Conservation (phyloP, 37 sponge, comb jelly and placozoan genomes). For the Tethya wilhelma region DNA sequence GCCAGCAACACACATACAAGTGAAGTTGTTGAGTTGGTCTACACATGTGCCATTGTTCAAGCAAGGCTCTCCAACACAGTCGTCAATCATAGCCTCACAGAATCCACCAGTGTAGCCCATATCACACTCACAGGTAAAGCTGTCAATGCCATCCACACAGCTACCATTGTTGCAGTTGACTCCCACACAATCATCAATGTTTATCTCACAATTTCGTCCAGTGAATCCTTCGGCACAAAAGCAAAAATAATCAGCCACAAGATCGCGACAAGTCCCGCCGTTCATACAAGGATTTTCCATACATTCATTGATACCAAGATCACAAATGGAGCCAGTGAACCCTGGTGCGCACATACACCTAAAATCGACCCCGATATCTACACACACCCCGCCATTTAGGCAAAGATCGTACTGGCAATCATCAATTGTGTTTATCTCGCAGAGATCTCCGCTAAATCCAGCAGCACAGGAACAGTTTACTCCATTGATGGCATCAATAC, state of each 20-base stretch:
- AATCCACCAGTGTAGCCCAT: slow-evolving; percentile 41
- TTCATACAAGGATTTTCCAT: slow-evolving; percentile 4
- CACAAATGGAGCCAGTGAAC: slow-evolving; percentile 41
- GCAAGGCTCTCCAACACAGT: slow-evolving; percentile 39
- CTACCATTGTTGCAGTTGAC: slow-evolving; percentile 33
- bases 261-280: slow-evolving; percentile 55
- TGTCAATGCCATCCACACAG: slow-evolving; percentile 39
- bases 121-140: slow-evolving; percentile 53
- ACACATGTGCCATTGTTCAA: slow-evolving; percentile 30
- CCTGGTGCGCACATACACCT: slow-evolving; percentile 47
- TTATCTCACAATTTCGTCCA: slow-evolving; percentile 46
- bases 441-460: slow-evolving; percentile 27
- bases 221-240: slow-evolving; percentile 55
- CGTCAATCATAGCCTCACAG: slow-evolving; percentile 36
- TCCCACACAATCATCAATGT: slow-evolving; percentile 60
- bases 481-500: slow-evolving; percentile 32
- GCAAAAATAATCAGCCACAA: slow-evolving; percentile 35
- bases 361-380: slow-evolving; percentile 6
- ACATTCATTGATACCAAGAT: slow-evolving; percentile 32
- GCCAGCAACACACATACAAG: slow-evolving; percentile 11
- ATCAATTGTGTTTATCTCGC: slow-evolving; percentile 29
- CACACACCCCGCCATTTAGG: slow-evolving; percentile 70
- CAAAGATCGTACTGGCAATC: slow-evolving; percentile 45
- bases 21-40: slow-evolving; percentile 25
- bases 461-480: slow-evolving; percentile 48